These are phyloP conservation scores for Xerus inauris DNA, from an alignment of 2,113 vertebrate genomes.

Conservation along the genomic window DNA sequence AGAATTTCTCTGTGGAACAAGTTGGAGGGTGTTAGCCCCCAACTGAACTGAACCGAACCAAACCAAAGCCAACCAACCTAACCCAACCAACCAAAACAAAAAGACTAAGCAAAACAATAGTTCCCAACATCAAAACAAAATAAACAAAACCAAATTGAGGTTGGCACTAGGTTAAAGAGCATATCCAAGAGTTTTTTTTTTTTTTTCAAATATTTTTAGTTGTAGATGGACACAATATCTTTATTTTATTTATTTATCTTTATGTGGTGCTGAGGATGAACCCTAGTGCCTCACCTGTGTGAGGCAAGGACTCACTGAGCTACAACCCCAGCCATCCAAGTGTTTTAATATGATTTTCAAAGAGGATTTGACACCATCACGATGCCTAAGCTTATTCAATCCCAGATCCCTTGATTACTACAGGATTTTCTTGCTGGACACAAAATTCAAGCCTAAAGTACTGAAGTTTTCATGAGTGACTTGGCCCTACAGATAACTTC, in stretches of 20 bases:
- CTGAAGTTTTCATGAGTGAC: neutral
- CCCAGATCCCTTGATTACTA: neutral
- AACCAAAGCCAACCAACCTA: neutral
- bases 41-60: neutral
- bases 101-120: neutral
- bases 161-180: neutral
- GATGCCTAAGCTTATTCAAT: neutral
- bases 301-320: too few relatives aligned
- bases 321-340: too few relatives aligned
- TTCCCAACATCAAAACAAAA: neutral
- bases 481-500: neutral
- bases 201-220: too few relatives aligned
- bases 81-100: too few relatives aligned
- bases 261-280: too few relatives aligned
- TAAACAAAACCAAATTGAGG: neutral
- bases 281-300: too few relatives aligned
- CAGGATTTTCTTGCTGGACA: neutral
- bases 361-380: neutral
- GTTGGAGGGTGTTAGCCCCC: neutral
- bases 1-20: neutral
- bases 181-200: neutral
- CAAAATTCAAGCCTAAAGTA: neutral
- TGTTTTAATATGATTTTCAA: slow-evolving; percentile 45
- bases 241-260: too few relatives aligned
- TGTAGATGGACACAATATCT: too few relatives aligned